Conservation (phyloP, 1,140 invertebrate genomes). For the Drosophila lacertosa region DNA sequence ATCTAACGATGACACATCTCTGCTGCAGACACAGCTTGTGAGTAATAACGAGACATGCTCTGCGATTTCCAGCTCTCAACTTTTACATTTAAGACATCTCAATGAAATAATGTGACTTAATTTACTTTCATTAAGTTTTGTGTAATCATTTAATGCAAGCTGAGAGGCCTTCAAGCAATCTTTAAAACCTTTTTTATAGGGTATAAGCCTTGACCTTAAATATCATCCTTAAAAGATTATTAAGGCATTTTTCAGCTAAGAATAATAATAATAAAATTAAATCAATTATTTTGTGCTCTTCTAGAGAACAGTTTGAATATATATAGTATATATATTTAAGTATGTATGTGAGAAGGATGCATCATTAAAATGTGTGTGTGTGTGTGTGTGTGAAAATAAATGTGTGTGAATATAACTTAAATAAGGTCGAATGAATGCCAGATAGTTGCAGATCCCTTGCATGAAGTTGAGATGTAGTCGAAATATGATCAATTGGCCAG, state of each 20-base stretch:
- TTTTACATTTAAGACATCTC: too few species aligned
- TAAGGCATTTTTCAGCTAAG: too few species aligned
- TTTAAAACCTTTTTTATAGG: too few species aligned
- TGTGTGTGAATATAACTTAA: slow-evolving; percentile 45
- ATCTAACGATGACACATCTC: slow-evolving; percentile 62
- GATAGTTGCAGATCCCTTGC: slow-evolving; percentile 28
- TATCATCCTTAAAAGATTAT: too few species aligned
- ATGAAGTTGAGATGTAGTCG: slow-evolving; percentile 28
- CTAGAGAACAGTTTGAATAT: slow-evolving; percentile 65
- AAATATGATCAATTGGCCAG: slow-evolving; percentile 19
- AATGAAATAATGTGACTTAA: too few species aligned
- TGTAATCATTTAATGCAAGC: too few species aligned
- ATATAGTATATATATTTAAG: slow-evolving; percentile 18
- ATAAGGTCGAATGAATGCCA: slow-evolving; percentile 20
- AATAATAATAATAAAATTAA: too few species aligned
- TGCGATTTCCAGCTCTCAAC: too few species aligned
- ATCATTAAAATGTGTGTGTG: slow-evolving; percentile 10
- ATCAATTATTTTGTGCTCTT: slow-evolving; percentile 63
- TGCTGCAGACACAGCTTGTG: not conserved
- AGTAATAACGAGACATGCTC: not conserved
- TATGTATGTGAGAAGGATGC: slow-evolving; percentile 13
- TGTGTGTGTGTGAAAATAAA: not conserved
- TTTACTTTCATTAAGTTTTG: too few species aligned
- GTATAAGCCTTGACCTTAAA: too few species aligned
- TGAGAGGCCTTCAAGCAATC: too few species aligned